Percentiles rank a stretch among this genome's conserved stretches.
Conservation (phyloP, 2,888 invertebrate genomes). For the Ochropleura leucogaster region DNA sequence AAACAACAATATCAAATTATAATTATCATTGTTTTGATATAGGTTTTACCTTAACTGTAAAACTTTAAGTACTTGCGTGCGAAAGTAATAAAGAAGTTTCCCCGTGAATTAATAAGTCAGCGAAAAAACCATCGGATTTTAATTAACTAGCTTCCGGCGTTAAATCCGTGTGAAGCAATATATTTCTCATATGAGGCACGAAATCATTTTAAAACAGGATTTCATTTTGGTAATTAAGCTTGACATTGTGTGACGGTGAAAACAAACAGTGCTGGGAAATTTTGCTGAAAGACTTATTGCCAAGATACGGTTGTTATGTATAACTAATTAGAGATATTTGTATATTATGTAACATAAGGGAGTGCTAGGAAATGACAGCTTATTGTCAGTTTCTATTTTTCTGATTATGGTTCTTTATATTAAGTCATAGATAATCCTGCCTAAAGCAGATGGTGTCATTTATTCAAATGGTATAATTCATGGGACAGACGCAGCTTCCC, state of each 20-base stretch:
- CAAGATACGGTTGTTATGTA: background rate
- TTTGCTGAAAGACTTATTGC: background rate
- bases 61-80: constrained; percentile 8
- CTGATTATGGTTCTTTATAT: background rate
- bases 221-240: constrained; percentile 44
- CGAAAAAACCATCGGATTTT: constrained; percentile 51
- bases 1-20: constrained; percentile 8
- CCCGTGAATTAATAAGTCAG: constrained; percentile 42
- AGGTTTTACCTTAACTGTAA: background rate
- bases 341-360: background rate
- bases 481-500: constrained; percentile 82
- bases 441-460: background rate
- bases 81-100: constrained; percentile 40
- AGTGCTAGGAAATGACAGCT: background rate
- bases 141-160: constrained; percentile 58
- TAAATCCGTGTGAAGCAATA: constrained; percentile 50
- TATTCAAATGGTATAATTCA: constrained; percentile 49
- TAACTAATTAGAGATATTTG: background rate
- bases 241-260: constrained; percentile 39
- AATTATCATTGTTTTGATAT: constrained; percentile 9
- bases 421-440: background rate
- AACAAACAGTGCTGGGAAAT: background rate
- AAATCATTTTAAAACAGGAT: constrained; percentile 48
- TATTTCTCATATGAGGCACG: constrained; percentile 42
- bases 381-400: background rate